Evolutionary conservation across 1,140 invertebrate species (phyloP), one percentile per base, ranked within the genome.

Genomic region (Drosophila melanica): DNA sequence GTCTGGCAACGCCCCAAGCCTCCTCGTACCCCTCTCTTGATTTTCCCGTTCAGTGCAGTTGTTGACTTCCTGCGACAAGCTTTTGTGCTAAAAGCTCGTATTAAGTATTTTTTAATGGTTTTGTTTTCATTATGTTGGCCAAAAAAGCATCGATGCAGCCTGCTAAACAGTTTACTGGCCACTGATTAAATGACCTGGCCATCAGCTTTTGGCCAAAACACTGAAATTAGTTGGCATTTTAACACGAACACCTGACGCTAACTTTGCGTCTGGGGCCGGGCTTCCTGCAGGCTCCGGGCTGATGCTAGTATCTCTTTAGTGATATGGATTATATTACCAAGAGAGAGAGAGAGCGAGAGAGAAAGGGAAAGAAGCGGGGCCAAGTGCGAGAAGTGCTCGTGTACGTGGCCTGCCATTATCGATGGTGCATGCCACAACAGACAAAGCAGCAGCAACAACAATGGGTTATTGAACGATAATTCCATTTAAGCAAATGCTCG

Each of bases 171-270:
- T 82, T 79, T 82, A 75, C 79, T 79, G 79, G 54, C 75, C 76
- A 68, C 82, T 87, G 84, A 89, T 87, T 87, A 89, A 82, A 86
- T 82, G 79, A 16, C 44, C 48, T 51, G 78, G 75, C 64, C 48
- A 77, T 60, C 60, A 78, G 75, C 65, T 71, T 66, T 76, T 65
- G 79, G 69, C 69, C 68, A 90, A 87, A 89, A 84, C 70, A 89
- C 84, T 89, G 80, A 84, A 89, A 89, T 89, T 89, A 89, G 85
- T 90, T 89, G 80, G 79, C 85, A 90, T 89, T 89, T 87, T 89
- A 89, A 90, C 84, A 90, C 84, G 85, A 89, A 72, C 84, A 89
- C 85, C 84, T 89, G 84, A 89, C 80, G 76, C 85, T 89, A 41
- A 63, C 71, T 53, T 60, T 64, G 44, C 47, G 41, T 35, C 23